A percentile compares a stretch with the other conserved stretches of the same genome.
These are phyloP conservation scores for Rhyzopertha dominica DNA, from an alignment of 1,140 invertebrate genomes.

Conservation along the genomic window DNA sequence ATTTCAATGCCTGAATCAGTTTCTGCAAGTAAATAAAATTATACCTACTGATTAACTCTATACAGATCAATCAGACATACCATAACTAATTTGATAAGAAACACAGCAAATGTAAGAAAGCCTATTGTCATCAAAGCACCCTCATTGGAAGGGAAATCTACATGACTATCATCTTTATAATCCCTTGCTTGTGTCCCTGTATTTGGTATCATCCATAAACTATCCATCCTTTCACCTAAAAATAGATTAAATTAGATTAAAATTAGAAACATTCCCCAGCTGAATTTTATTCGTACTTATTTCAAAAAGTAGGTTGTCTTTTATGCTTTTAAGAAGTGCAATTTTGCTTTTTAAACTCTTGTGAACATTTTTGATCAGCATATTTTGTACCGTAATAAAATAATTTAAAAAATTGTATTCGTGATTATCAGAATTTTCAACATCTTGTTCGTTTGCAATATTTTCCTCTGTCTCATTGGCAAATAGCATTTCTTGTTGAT, in stretches of 20 bases:
- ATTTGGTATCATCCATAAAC: conserved; percentile 34
- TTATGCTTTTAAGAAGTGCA: conserved; percentile 51
- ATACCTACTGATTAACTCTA: conserved; percentile 14
- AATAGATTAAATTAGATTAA: conserved; percentile 16
- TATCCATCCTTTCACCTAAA: conserved; percentile 35
- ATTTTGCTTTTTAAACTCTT: conserved; percentile 53
- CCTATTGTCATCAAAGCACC: conserved; percentile 73
- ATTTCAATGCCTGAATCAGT: conserved; percentile 47
- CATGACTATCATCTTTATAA: conserved; percentile 47
- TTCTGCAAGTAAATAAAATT: conserved; percentile 41
- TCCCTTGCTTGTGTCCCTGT: conserved; percentile 36
- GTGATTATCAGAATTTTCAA: too few species aligned
- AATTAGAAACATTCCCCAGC: conserved; percentile 3
- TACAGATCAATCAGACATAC: conserved; percentile 48
- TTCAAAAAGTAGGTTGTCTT: conserved; percentile 50
- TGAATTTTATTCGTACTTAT: conserved; percentile 49
- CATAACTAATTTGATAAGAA: conserved; percentile 74
- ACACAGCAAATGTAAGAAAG: conserved; percentile 77
- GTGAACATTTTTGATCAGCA: conserved; percentile 50
- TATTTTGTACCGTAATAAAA: conserved; percentile 50
- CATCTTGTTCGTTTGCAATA: too few species aligned
- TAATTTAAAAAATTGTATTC: too few species aligned
- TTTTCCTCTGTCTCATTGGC: too few species aligned
- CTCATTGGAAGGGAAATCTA: conserved; percentile 74
- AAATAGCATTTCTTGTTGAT: too few species aligned